Evolutionary conservation across 2,113 vertebrate genomes (phyloP).

Genomic region (Phoxinus phoxinus): DNA sequence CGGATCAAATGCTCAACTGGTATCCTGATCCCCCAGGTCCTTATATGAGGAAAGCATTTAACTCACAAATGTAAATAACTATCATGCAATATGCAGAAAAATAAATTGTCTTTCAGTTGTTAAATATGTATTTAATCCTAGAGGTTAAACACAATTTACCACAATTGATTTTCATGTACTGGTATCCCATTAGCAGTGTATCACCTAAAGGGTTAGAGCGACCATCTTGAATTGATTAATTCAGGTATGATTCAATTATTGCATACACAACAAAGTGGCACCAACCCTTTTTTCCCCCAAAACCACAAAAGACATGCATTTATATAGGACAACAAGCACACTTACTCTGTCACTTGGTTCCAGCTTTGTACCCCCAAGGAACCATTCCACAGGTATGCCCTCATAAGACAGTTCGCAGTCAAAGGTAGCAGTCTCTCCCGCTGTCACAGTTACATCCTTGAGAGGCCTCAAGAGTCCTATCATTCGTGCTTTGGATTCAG

Average conservation of each 20-base stretch:
- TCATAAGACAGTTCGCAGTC: conserved; percentile 96
- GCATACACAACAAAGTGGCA: neutral
- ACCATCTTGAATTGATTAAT: conserved; percentile 1
- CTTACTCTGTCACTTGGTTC: conserved; percentile 93
- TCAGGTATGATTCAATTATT: neutral
- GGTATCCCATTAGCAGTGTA: neutral
- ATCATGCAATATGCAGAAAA: conserved; percentile 25
- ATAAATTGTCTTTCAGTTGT: conserved; percentile 4
- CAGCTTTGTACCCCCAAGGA: conserved; percentile 88
- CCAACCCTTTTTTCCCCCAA: neutral
- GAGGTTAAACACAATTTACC: neutral
- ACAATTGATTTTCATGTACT: neutral
- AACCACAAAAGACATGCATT: conserved; percentile 14
- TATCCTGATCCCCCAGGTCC: conserved; percentile 69
- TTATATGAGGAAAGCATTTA: conserved; percentile 72
- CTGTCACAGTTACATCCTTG: conserved; percentile 92
- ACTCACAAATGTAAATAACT: conserved; percentile 1
- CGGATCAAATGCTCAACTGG: conserved; percentile 73
- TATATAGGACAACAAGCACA: conserved; percentile 23
- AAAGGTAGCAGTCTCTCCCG: conserved; percentile 95
- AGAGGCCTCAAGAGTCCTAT: conserved; percentile 87
- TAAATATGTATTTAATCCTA: neutral
- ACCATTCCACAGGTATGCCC: conserved; percentile 93
- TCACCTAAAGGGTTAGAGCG: neutral
- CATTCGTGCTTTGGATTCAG: conserved; percentile 88